These are phyloP conservation scores for Phylloscopus trochilus DNA, from an alignment of 2,113 vertebrate species.

Conservation along the genomic window DNA sequence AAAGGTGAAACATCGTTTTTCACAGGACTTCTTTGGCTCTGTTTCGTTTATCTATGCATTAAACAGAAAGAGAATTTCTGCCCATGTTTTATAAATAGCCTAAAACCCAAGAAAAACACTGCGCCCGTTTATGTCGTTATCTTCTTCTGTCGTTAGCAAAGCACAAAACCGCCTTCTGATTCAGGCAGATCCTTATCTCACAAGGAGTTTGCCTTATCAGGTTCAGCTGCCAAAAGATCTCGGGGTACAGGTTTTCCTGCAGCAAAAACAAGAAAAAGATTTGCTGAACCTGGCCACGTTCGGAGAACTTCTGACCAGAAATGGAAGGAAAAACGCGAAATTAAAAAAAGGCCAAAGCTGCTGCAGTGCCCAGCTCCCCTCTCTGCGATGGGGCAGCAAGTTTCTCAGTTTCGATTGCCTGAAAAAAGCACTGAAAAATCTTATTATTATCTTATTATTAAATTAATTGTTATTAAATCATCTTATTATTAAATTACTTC, in stretches of 20 bases:
- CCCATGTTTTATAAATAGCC: neutral
- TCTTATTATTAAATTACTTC: too few relatives aligned
- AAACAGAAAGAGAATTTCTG: neutral
- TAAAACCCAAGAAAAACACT: neutral
- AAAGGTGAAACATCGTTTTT: too few relatives aligned
- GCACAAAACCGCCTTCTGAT: neutral
- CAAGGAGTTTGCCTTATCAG: neutral
- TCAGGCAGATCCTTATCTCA: neutral
- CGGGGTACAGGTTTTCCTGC: neutral
- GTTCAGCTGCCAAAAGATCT: neutral
- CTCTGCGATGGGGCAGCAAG: neutral
- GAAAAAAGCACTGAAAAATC: neutral
- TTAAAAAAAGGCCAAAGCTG: neutral
- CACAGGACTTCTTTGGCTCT: neutral
- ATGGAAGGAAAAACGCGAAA: neutral
- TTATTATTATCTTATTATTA: too few relatives aligned
- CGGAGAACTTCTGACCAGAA: neutral
- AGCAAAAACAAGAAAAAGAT: neutral
- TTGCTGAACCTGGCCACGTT: rapidly evolving
- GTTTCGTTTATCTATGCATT: neutral
- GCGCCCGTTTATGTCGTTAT: neutral
- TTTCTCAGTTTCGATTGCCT: neutral
- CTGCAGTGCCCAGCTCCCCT: neutral
- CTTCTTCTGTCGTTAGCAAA: neutral
- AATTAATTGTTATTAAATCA: too few relatives aligned